Evolutionary conservation across 2,888 invertebrate genomes (phyloP).

Genomic region (Protonemura montana): DNA sequence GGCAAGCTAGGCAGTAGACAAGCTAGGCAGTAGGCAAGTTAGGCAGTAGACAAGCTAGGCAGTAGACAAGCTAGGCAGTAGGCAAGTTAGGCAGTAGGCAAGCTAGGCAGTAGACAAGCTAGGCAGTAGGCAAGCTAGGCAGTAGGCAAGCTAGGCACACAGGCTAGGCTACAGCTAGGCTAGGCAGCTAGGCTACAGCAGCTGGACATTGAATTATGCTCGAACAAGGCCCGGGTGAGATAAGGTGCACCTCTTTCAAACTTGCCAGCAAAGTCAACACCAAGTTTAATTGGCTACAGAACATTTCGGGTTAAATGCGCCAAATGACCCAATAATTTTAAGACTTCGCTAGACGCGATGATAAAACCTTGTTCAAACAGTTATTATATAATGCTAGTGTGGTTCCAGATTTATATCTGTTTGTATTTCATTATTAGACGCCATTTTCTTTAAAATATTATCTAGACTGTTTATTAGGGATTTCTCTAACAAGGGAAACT

Average conservation of each 20-base stretch:
- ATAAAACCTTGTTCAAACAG: slow-evolving; percentile 45
- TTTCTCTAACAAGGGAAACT: background rate
- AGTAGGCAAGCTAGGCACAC: no score
- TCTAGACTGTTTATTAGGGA: background rate
- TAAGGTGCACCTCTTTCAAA: slow-evolving; percentile 19
- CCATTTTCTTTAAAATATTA: slow-evolving; percentile 13
- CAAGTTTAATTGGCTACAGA: slow-evolving; percentile 47
- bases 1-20: no score
- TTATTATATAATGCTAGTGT: slow-evolving; percentile 44
- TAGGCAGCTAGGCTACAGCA: no score
- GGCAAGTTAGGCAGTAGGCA: no score
- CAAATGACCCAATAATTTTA: slow-evolving; percentile 36
- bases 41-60: no score
- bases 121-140: no score
- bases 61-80: no score
- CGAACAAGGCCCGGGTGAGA: slow-evolving; percentile 8
- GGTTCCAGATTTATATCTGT: slow-evolving; percentile 27
- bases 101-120: no score
- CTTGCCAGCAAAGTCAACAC: slow-evolving; percentile 41
- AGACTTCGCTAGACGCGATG: background rate
- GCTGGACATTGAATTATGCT: background rate
- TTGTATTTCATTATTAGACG: slow-evolving; percentile 33
- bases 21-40: no score
- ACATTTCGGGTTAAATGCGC: slow-evolving; percentile 25
- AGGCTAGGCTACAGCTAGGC: no score